Base-by-base conservation (phyloP, 2,113 vertebrate genomes). In the Phylloscopus trochiloides region DNA sequence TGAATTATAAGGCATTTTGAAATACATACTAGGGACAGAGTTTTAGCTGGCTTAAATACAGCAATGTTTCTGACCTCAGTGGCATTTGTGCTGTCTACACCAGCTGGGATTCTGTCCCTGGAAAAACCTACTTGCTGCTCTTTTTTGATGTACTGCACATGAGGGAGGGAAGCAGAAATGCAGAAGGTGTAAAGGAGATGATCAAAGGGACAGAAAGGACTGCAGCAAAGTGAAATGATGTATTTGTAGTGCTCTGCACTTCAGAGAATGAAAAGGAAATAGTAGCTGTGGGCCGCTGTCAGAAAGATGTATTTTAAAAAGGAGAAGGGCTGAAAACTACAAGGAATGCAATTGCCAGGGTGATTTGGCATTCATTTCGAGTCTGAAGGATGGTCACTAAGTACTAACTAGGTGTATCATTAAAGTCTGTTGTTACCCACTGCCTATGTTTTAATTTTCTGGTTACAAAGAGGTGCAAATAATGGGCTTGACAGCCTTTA, bases 211-310 rank as follows among this genome's bases (percentile, higher is more conserved):
- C 66, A 62, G 87, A 78, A 81, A 47, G 77, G 86, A 85, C 91
- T 94, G 89, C 96, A 95, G 84, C 65, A 76, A 90, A 97, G 62
- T 5, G 25, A 89, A 97, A 57, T 94, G 70, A 94, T 89, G 45
- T 94, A 82, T 95, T 85, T 90, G 93, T 85, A 91, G 62, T 82
- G 84, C 89, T 94, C 84, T 89, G 84, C 77, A 54, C 93, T 91
- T 91, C 77, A 34, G 67, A 95, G 78, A 95, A 47, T 43, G 78
- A 52, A 63, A 85, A 71, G 82, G 92, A 90, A 91, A 80, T 58
- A 54, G 77, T 92, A 26, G 54, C 89, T 95, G 58, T 72, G 91
- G 85, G 81, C 81, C 20, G 55, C 78, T 79, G 71, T 90, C 78
- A 82, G 92, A 73, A 93, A 86, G 87, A 88, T 59, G 40, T 88